phyloP scores from a whole-genome alignment of 1,140 invertebrate genomes.

The Tribolium castaneum region DNA sequence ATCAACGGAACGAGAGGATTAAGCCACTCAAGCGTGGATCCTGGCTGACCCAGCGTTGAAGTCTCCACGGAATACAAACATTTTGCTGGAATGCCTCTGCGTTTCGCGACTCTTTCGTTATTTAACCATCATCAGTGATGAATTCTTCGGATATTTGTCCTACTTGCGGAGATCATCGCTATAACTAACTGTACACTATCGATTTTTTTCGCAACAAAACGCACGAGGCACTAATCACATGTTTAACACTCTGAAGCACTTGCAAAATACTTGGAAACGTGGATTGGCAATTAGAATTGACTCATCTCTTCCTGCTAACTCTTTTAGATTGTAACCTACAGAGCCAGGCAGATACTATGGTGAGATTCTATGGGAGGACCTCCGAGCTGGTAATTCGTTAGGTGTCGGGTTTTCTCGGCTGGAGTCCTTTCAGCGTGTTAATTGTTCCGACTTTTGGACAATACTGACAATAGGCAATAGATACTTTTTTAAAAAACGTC shows the following conservation, averaged over 20 bases:
- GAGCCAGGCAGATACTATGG: neutral
- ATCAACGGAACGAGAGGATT: conserved; percentile 24
- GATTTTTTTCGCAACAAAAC: neutral
- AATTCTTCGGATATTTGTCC: conserved; percentile 36
- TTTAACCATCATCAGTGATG: neutral
- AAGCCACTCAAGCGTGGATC: conserved; percentile 32
- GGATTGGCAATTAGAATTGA: neutral
- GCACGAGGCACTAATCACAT: neutral
- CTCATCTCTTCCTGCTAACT: neutral
- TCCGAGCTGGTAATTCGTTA: neutral
- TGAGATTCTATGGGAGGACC: neutral
- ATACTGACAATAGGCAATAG: neutral
- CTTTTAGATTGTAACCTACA: neutral
- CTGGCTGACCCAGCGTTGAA: conserved; percentile 29
- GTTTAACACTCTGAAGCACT: neutral
- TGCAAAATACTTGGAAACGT: neutral
- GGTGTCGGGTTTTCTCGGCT: conserved; percentile 1
- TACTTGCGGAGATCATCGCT: conserved; percentile 19
- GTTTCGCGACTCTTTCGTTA: neutral
- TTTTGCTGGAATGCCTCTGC: neutral
- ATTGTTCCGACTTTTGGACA: neutral
- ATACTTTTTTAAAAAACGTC: neutral
- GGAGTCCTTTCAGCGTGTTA: neutral
- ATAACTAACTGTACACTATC: neutral
- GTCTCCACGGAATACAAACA: conserved; percentile 14